These are phyloP conservation scores for Brachypteracias leptosomus DNA, from an alignment of 2,113 vertebrate species.

Conservation along the genomic window DNA sequence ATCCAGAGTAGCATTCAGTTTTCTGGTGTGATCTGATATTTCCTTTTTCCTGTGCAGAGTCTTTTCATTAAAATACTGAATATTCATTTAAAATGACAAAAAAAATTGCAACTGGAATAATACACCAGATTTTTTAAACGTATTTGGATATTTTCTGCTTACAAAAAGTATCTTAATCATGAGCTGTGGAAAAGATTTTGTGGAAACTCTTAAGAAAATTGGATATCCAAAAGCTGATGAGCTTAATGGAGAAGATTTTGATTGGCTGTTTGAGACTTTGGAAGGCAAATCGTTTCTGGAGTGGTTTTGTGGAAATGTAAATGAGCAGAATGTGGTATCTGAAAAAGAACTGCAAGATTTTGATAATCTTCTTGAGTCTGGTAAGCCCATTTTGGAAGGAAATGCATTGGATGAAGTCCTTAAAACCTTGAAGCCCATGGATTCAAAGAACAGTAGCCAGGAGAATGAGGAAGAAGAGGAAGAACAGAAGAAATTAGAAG, in stretches of 20 bases:
- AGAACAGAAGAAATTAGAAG: conserved; percentile 76
- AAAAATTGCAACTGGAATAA: not conserved
- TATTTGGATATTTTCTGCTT: conserved; percentile 22
- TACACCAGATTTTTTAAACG: not conserved
- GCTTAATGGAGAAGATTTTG: conserved; percentile 89
- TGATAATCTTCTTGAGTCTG: conserved; percentile 70
- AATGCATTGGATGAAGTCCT: conserved; percentile 81
- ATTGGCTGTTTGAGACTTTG: conserved; percentile 89
- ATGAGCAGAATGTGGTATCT: conserved; percentile 75
- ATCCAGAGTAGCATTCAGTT: not conserved
- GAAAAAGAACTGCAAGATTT: conserved; percentile 80
- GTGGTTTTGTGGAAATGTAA: conserved; percentile 86
- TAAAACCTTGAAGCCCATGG: conserved; percentile 71
- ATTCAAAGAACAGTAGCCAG: not conserved
- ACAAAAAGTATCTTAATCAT: conserved; percentile 56
- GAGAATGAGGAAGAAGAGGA: conserved; percentile 62
- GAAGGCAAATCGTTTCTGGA: conserved; percentile 82
- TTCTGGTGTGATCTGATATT: conserved; percentile 9
- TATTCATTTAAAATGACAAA: not conserved
- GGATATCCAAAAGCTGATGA: conserved; percentile 79
- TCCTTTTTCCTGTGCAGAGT: conserved; percentile 8
- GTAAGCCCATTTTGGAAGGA: conserved; percentile 83
- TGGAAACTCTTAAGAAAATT: conserved; percentile 83
- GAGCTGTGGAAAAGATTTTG: conserved; percentile 86
- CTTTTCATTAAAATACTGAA: conserved; percentile 11